Evolutionary conservation across 2,797 vertebrate genomes (phyloP), one percentile per base, ranked within the genome.

Genomic region (Sebastes melanostomus): DNA sequence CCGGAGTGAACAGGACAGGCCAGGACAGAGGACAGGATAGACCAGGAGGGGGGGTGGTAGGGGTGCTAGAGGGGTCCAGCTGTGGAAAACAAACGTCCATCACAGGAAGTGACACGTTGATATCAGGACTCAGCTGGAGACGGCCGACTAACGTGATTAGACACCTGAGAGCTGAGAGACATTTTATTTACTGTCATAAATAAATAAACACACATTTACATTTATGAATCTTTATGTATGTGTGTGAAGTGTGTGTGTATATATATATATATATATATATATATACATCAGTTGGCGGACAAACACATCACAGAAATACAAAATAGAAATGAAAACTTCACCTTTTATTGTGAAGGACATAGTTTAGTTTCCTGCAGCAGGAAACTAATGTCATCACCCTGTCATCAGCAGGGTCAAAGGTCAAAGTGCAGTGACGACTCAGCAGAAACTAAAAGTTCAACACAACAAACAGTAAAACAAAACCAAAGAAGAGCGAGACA

Each of bases 61-160:
- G 38, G 38, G 5, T 42, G 38, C 5, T 42, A 42, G 13, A 42
- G 42, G 42, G 6, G 18, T 54, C 20, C 50, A 54, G 50, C 8
- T 54, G 50, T 54, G 50, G 75, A 50, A 50, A 50, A 50, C 42
- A 50, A 50, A 20, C 42, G 16, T 50, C 16, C 42, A 16, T 50
- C 42, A 50, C 42, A 50, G 16, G 42, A 50, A 50, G 42, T 50
- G 42, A 50, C 38, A 42, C 38, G 2, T 42, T 42, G 38, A 42
- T 42, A 14, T 16, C 16, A 50, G 42, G 60, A 54, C 86, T 80
- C 84, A 91, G 88, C 84, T 89, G 88, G 72, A 80, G 29, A 29
- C 3, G 32, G 46, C 2, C 6, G 3, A 8, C 66, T 89, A 84
- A 89, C n/a, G 9, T 79, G 75, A 89, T 88, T 24, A 66, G 20